Evolutionary conservation across 2,888 invertebrate genomes (phyloP).

Genomic region (Aleiodes leptofemur): DNA sequence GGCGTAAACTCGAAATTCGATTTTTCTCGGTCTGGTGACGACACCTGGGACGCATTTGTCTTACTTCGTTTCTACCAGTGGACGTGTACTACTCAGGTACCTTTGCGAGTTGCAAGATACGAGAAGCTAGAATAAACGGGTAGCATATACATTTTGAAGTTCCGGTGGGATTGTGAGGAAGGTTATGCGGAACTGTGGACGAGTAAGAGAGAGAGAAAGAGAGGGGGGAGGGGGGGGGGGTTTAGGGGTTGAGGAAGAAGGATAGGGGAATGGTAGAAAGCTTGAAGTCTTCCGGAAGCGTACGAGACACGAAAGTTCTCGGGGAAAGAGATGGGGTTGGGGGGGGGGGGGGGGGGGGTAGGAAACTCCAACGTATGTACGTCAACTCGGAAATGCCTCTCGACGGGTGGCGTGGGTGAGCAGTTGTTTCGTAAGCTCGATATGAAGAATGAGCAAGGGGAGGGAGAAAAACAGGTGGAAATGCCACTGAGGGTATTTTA

Average conservation of each 20-base stretch:
- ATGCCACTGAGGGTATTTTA: constrained; percentile 36
- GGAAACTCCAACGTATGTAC: constrained; percentile 41
- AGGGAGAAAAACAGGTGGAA: constrained; percentile 27
- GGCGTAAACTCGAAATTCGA: constrained; percentile 40
- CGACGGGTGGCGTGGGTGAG: constrained; percentile 11
- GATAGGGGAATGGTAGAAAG: constrained; percentile 47
- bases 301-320: constrained; percentile 57
- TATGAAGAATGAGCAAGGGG: constrained; percentile 30
- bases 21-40: constrained; percentile 42
- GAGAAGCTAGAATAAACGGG: constrained; percentile 27
- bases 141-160: constrained; percentile 6
- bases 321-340: constrained; percentile 8
- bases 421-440: constrained; percentile 36
- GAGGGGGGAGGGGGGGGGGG: neutral
- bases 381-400: constrained; percentile 45
- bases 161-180: neutral
- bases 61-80: constrained; percentile 42
- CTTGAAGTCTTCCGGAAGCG: constrained; percentile 40
- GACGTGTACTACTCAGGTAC: constrained; percentile 35
- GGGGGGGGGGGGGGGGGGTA: neutral
- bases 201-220: constrained; percentile 28
- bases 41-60: constrained; percentile 47
- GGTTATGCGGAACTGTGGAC: neutral
- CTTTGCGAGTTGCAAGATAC: constrained; percentile 37
- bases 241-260: constrained; percentile 26